These are phyloP conservation scores for Sebastolobus alascanus DNA, from an alignment of 2,797 vertebrate species.

Conservation along the genomic window DNA sequence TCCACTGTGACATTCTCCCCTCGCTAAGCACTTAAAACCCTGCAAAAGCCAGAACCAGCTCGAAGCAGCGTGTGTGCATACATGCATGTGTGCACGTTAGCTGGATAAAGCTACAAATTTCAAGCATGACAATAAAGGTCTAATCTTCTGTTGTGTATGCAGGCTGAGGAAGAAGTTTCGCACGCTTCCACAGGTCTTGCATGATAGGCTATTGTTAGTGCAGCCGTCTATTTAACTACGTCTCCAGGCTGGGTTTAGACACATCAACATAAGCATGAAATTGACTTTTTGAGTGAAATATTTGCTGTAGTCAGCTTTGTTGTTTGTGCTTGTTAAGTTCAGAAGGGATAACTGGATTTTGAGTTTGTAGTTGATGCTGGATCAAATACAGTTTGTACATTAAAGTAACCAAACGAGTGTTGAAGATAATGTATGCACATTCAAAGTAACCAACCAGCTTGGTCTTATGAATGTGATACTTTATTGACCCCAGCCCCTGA, in stretches of 20 bases:
- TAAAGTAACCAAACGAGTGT: background rate
- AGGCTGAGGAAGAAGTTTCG: constrained; percentile 3
- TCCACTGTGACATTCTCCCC: constrained; percentile 12
- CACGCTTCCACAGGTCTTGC: background rate
- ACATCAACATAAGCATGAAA: constrained; percentile 28
- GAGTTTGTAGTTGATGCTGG: background rate
- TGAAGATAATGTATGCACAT: background rate
- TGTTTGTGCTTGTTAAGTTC: constrained; percentile 3
- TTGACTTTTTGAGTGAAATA: constrained; percentile 45
- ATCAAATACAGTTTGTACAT: constrained; percentile 2
- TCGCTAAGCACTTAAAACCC: constrained; percentile 38
- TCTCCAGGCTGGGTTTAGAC: constrained; percentile 40
- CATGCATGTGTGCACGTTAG: constrained; percentile 18
- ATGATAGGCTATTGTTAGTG: constrained; percentile 5
- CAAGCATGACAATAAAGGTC: constrained; percentile 1
- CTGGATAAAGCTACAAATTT: constrained; percentile 10
- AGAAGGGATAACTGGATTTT: constrained; percentile 10
- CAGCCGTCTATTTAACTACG: constrained; percentile 16
- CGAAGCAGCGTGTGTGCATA: background rate
- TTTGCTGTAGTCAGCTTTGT: constrained; percentile 16
- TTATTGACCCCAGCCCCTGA: background rate
- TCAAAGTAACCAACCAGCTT: background rate
- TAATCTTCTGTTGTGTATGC: constrained; percentile 10
- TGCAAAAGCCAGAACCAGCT: constrained; percentile 24
- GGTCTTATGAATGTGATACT: background rate